Conservation (phyloP, 2,888 invertebrate genomes). For the Atherix ibis region DNA sequence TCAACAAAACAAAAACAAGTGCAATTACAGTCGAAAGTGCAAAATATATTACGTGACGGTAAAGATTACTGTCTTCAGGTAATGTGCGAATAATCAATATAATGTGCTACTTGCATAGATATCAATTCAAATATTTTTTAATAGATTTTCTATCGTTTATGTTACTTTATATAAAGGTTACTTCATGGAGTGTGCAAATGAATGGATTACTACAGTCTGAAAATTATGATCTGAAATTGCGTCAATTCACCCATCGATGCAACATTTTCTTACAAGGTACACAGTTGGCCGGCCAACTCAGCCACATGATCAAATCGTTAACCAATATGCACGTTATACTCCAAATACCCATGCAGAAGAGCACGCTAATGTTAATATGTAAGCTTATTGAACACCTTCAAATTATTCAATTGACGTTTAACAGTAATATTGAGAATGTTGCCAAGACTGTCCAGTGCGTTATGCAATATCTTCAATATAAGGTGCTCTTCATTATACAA, state of each 20-base stretch:
- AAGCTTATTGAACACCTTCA: constrained; percentile 68
- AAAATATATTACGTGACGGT: constrained; percentile 46
- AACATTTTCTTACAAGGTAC: constrained; percentile 37
- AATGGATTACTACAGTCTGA: constrained; percentile 36
- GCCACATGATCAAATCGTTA: constrained; percentile 40
- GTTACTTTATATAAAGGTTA: constrained; percentile 30
- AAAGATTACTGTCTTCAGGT: constrained; percentile 23
- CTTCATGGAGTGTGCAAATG: constrained; percentile 46
- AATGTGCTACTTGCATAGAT: too few relatives aligned
- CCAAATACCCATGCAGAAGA: constrained; percentile 61
- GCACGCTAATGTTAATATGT: constrained; percentile 57
- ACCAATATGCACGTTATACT: constrained; percentile 55
- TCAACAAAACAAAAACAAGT: constrained; percentile 37
- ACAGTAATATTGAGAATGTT: constrained; percentile 50
- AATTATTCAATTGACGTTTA: constrained; percentile 54
- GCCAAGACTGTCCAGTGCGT: constrained; percentile 60
- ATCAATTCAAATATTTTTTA: not conserved
- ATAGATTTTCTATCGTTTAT: not conserved
- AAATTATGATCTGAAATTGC: constrained; percentile 34
- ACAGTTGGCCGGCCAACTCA: constrained; percentile 49
- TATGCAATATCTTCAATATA: constrained; percentile 63
- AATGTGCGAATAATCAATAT: too few relatives aligned
- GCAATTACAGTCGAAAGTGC: constrained; percentile 40
- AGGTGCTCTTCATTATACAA: constrained; percentile 48
- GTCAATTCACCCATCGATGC: constrained; percentile 37